Conservation (phyloP, 1,140 invertebrate genomes). For the Drosophila obscura region DNA sequence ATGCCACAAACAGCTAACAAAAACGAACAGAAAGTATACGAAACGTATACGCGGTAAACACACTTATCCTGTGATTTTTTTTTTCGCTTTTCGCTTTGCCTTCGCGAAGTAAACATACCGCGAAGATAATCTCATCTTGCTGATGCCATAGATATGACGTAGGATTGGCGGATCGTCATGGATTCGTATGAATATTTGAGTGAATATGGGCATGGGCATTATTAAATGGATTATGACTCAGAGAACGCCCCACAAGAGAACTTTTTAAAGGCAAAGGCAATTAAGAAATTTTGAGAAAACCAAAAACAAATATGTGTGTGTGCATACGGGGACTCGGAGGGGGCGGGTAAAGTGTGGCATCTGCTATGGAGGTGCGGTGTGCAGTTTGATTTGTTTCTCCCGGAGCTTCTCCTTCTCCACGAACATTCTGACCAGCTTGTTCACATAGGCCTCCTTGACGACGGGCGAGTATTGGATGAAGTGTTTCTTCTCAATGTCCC, state of each 20-base stretch:
- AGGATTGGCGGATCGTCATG: slow-evolving; percentile 8
- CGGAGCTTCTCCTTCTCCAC: slow-evolving; percentile 15
- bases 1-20: neutral
- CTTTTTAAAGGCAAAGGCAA: slow-evolving; percentile 3
- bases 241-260: slow-evolving; percentile 13
- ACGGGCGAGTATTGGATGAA: slow-evolving; percentile 27
- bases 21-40: neutral
- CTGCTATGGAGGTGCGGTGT: neutral
- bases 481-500: slow-evolving; percentile 36
- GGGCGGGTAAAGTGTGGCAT: no score
- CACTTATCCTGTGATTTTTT: slow-evolving; percentile 38
- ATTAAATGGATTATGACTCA: slow-evolving; percentile 42
- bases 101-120: slow-evolving; percentile 39
- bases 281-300: neutral
- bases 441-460: slow-evolving; percentile 51
- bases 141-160: slow-evolving; percentile 61
- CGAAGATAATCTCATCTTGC: slow-evolving; percentile 29
- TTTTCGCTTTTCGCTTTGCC: slow-evolving; percentile 2
- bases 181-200: neutral
- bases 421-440: slow-evolving; percentile 44
- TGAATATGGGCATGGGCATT: slow-evolving; percentile 3
- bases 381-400: slow-evolving; percentile 1
- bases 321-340: no score
- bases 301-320: neutral
- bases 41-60: slow-evolving; percentile 23